Conservation (phyloP, 2,888 invertebrate species). For the Cerastis leucographa region DNA sequence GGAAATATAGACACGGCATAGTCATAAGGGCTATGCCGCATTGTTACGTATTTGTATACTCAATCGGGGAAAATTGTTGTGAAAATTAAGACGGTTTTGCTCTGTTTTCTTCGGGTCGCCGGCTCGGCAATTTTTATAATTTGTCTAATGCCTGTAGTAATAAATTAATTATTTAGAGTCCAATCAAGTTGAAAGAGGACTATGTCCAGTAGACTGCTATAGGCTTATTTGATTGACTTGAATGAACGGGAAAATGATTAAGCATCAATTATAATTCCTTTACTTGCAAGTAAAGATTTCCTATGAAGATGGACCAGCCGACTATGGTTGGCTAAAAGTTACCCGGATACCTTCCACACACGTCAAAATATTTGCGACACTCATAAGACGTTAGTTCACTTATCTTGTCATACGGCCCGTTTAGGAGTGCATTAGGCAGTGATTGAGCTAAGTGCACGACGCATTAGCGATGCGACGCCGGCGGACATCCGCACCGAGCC, state of each 20-base stretch:
- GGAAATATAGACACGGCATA: neutral
- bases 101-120: neutral
- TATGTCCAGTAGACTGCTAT: neutral
- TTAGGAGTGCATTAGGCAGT: constrained; percentile 74
- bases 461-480: constrained; percentile 88
- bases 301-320: neutral
- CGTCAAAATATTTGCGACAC: constrained; percentile 53
- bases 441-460: constrained; percentile 84
- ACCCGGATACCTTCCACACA: neutral
- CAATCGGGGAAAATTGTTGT: neutral
- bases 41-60: neutral
- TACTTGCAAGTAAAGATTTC: neutral
- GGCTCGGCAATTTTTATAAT: no score
- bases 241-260: neutral
- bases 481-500: constrained; percentile 81
- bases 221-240: neutral
- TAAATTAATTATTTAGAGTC: neutral
- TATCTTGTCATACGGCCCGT: constrained; percentile 58
- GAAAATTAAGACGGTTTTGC: no score
- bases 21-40: neutral
- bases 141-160: neutral
- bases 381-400: constrained; percentile 46
- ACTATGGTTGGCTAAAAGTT: neutral
- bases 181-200: neutral
- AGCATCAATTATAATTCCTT: neutral